Conservation (phyloP, 2,113 vertebrate species). For the Orientallactaga bullata region DNA sequence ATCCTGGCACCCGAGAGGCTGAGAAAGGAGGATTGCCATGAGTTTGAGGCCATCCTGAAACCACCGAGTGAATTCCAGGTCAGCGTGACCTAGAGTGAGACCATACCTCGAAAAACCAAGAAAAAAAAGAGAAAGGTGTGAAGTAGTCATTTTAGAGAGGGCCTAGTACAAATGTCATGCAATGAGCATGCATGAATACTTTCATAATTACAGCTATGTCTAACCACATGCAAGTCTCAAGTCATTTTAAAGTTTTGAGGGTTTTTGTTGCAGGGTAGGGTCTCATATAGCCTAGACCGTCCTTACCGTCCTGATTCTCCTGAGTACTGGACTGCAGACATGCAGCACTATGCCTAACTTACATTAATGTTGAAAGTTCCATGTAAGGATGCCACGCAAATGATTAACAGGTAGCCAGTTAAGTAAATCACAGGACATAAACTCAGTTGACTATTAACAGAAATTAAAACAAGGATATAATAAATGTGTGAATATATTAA, state of each 20-base stretch:
- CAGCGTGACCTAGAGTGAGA: too few species aligned
- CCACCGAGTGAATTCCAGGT: too few species aligned
- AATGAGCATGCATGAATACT: slow-evolving; percentile 36
- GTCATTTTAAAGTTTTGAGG: background rate
- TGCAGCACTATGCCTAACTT: background rate
- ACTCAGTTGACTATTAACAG: background rate
- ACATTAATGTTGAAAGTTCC: background rate
- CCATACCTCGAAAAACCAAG: too few species aligned
- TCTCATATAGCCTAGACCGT: too few species aligned
- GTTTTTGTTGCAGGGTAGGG: too few species aligned
- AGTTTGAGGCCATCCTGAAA: too few species aligned
- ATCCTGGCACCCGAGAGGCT: too few species aligned
- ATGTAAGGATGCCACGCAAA: background rate
- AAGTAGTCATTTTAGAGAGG: slow-evolving; percentile 26
- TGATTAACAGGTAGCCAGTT: background rate
- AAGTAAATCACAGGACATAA: slow-evolving; percentile 15
- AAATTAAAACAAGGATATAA: slow-evolving; percentile 53
- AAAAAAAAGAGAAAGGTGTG: background rate
- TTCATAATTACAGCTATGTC: slow-evolving; percentile 28
- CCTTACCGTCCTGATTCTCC: background rate
- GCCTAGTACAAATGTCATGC: background rate
- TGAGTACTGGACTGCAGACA: background rate
- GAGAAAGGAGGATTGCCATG: too few species aligned
- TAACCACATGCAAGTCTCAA: slow-evolving; percentile 21
- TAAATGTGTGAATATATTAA: background rate